Evolutionary conservation across 1,140 invertebrate species (phyloP).

Genomic region (Neodiprion pinetum): DNA sequence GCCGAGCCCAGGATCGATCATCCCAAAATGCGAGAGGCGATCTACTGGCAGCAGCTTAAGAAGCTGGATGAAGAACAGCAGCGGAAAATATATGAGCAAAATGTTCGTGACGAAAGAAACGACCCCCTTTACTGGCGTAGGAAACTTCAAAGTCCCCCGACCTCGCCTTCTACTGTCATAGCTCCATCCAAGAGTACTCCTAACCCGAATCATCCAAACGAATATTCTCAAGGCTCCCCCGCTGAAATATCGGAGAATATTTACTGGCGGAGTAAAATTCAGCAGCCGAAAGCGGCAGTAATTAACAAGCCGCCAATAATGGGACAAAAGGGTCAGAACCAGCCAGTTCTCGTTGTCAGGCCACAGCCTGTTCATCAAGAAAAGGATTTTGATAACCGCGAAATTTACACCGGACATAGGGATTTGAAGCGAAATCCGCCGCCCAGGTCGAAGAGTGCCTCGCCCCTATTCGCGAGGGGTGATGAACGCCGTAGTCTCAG

Average conservation of each 20-base stretch:
- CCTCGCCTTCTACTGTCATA: not conserved
- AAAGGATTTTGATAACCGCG: not conserved
- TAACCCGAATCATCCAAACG: slow-evolving; percentile 32
- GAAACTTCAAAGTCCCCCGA: slow-evolving; percentile 24
- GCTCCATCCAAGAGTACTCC: slow-evolving; percentile 36
- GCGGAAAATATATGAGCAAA: slow-evolving; percentile 49
- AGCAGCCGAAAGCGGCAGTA: slow-evolving; percentile 25
- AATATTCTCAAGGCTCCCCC: slow-evolving; percentile 21
- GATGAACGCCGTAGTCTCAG: slow-evolving; percentile 41
- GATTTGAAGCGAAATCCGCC: not conserved
- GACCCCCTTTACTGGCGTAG: slow-evolving; percentile 32
- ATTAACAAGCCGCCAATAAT: slow-evolving; percentile 48
- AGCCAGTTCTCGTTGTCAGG: slow-evolving; percentile 51
- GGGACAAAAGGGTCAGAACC: slow-evolving; percentile 49
- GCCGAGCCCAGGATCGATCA: slow-evolving; percentile 30
- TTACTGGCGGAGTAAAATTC: slow-evolving; percentile 39
- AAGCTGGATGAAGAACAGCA: slow-evolving; percentile 56
- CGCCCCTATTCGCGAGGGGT: slow-evolving; percentile 42
- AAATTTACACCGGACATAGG: not conserved
- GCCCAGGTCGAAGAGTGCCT: slow-evolving; percentile 40
- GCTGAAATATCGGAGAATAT: slow-evolving; percentile 32
- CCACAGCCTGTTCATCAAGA: slow-evolving; percentile 51
- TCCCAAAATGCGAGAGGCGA: slow-evolving; percentile 49
- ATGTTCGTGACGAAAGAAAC: slow-evolving; percentile 33
- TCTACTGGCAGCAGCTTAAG: slow-evolving; percentile 57